These are phyloP conservation scores for Pheucticus melanocephalus DNA, from an alignment of 2,113 vertebrate species.

Conservation along the genomic window DNA sequence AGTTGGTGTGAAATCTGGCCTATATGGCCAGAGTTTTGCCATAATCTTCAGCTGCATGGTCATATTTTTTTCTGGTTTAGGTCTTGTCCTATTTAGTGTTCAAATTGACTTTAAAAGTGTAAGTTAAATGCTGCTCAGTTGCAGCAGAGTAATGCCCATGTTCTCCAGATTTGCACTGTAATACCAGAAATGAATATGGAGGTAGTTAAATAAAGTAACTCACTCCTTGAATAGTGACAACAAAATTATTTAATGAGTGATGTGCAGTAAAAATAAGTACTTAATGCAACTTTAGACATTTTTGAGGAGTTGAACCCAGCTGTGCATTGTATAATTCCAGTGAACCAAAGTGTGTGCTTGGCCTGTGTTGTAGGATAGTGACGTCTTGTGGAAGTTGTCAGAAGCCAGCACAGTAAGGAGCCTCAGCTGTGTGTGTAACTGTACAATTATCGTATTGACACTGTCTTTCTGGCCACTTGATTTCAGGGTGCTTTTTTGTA, in stretches of 20 bases:
- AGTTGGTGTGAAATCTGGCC: not conserved
- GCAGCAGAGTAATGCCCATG: not conserved
- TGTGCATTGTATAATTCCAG: not conserved
- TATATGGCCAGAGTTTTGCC: not conserved
- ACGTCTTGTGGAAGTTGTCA: not conserved
- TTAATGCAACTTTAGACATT: not conserved
- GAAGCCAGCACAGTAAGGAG: not conserved
- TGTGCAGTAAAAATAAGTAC: not conserved
- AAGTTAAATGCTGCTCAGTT: not conserved
- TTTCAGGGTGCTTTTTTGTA: not conserved
- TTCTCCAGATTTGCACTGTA: not conserved
- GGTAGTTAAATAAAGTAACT: not conserved
- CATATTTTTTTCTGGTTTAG: not conserved
- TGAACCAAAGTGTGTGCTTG: not conserved
- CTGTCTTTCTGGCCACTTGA: not conserved
- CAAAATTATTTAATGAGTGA: not conserved
- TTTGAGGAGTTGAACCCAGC: not conserved
- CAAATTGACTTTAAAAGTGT: not conserved
- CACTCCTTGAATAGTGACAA: not conserved
- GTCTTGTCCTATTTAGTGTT: not conserved
- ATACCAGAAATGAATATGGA: not conserved
- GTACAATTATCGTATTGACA: fast-evolving
- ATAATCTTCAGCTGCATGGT: not conserved
- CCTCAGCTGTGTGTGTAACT: not conserved
- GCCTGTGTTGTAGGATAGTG: not conserved